phyloP scores from a whole-genome alignment of 1,140 invertebrate genomes.

The Whitmania pigra region DNA sequence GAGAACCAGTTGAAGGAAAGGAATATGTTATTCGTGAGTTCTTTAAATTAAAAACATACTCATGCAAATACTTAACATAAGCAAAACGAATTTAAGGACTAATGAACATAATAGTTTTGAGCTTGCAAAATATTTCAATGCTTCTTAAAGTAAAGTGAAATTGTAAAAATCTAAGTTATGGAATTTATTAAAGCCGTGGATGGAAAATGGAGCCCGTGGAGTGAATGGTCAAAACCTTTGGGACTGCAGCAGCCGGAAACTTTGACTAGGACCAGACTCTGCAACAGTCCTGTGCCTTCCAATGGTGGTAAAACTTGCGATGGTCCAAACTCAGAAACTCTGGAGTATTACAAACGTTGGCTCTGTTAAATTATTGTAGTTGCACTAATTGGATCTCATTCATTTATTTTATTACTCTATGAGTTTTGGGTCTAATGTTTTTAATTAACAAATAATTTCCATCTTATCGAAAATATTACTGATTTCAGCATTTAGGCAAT shows the following conservation, averaged over 20 bases:
- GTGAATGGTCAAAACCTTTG: slow-evolving; percentile 65
- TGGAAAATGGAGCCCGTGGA: slow-evolving; percentile 47
- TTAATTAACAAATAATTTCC: too few species aligned
- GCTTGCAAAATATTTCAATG: background rate
- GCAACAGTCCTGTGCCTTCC: slow-evolving; percentile 47
- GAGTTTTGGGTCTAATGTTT: too few species aligned
- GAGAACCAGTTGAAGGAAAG: slow-evolving; percentile 10
- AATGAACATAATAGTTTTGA: background rate
- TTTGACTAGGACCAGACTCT: slow-evolving; percentile 28
- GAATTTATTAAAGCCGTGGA: slow-evolving; percentile 20
- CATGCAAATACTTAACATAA: too few species aligned
- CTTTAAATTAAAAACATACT: too few species aligned
- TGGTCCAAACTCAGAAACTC: background rate
- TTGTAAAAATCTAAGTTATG: background rate
- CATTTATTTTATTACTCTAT: too few species aligned
- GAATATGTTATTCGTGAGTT: background rate
- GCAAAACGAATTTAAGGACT: too few species aligned
- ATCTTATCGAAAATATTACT: too few species aligned
- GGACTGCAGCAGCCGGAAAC: slow-evolving; percentile 35
- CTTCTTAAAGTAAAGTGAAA: background rate
- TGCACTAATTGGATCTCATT: too few species aligned
- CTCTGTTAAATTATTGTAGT: too few species aligned
- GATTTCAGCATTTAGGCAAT: too few species aligned
- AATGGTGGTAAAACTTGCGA: slow-evolving; percentile 55
- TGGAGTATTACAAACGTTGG: too few species aligned